phyloP scores from a whole-genome alignment of 2,113 vertebrate species.

The Strigops habroptila region DNA sequence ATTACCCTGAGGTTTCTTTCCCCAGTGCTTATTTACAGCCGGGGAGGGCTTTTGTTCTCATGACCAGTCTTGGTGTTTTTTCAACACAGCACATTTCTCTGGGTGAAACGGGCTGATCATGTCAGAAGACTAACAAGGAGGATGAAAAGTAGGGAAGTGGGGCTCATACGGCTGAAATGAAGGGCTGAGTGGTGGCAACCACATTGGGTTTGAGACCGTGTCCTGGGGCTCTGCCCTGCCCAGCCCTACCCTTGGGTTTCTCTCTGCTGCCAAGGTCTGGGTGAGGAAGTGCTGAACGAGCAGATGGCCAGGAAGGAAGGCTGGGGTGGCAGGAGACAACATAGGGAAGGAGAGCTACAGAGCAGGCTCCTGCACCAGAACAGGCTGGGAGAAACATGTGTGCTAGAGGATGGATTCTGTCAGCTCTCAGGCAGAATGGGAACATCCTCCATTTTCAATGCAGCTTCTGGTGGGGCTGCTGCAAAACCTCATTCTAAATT shows the following conservation, averaged over 20 bases:
- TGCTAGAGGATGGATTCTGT: background rate
- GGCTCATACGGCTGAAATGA: background rate
- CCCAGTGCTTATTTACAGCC: too few species aligned
- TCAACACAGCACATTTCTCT: background rate
- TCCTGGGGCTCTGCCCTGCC: background rate
- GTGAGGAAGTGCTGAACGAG: background rate
- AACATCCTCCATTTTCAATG: background rate
- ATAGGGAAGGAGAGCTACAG: too few species aligned
- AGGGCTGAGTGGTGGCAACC: background rate
- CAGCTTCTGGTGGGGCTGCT: background rate
- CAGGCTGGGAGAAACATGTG: background rate
- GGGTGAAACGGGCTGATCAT: background rate
- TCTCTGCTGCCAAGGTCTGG: background rate
- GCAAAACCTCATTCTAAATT: background rate
- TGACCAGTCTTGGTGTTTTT: background rate
- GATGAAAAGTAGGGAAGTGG: background rate
- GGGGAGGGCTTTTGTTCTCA: fast-evolving
- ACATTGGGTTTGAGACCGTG: background rate
- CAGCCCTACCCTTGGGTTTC: background rate
- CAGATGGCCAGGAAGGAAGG: background rate
- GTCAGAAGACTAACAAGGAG: background rate
- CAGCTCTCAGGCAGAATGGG: background rate
- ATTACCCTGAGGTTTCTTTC: fast-evolving
- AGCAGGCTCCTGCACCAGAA: background rate
- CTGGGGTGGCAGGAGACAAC: background rate